Conservation (phyloP, 2,113 vertebrate genomes). For the Sinocyclocheilus anshuiensis region DNA sequence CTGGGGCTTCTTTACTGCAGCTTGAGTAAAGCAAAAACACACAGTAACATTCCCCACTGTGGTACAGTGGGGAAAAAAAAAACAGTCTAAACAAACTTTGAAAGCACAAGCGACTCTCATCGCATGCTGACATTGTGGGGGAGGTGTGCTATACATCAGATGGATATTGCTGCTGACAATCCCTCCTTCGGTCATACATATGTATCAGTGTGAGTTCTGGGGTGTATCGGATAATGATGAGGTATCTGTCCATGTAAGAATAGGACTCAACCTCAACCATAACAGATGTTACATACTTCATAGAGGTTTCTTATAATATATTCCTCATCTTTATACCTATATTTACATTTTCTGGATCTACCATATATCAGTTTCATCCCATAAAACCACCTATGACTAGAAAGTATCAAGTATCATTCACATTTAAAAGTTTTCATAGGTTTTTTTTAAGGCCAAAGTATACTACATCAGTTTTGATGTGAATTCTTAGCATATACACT, state of each 20-base stretch:
- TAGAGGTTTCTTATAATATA: neutral
- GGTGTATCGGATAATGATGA: constrained; percentile 10
- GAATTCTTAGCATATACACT: too few relatives aligned
- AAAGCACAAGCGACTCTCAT: neutral
- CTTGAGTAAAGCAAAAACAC: constrained; percentile 1
- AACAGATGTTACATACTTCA: neutral
- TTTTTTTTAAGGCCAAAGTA: neutral
- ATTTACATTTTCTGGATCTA: neutral
- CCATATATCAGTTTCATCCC: neutral
- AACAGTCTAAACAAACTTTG: constrained; percentile 17
- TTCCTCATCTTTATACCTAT: neutral
- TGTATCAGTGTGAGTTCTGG: neutral
- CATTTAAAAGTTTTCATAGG: neutral
- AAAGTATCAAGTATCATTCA: neutral
- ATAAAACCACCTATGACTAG: neutral
- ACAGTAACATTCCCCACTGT: constrained; percentile 5
- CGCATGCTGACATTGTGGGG: neutral
- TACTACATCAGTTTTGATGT: neutral
- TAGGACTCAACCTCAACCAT: neutral
- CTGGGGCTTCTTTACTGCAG: constrained; percentile 13
- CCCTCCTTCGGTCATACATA: constrained; percentile 16
- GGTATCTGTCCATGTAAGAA: neutral
- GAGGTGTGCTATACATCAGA: constrained; percentile 14
- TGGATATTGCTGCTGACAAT: constrained; percentile 14
- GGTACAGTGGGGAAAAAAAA: neutral